Base-by-base conservation (phyloP, 1,140 invertebrate genomes). In the Drosophila bifasciata region DNA sequence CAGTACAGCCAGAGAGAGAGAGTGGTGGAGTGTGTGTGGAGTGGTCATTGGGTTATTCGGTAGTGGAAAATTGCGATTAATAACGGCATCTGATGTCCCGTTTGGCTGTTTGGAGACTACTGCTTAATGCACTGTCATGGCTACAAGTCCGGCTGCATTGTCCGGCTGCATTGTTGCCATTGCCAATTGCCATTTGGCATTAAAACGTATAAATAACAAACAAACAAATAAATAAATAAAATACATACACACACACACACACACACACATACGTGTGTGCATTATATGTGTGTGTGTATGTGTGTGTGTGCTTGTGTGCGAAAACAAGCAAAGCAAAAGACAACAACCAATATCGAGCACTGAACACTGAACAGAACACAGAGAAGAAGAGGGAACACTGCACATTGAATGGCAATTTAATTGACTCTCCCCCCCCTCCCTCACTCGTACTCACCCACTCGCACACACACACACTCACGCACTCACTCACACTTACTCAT, bases 201-300 rank as follows among this genome's bases (percentile, higher is more conserved):
- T 85, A 72, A 79, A 67, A 78, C 60, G 67, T 80, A 76, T 85
- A 80, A 86, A 85, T 80, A 86, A 61, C 77, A 86, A 49, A 59
- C 48, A 75, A 75, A 75, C 50, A 75, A 73, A 64, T 52, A 71
- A 72, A 71, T 63, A 50, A 63, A 73, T 46, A 70, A 76, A 40
- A 62, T 39, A 69, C 25, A 69, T 56, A 41, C 16, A 48, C 68
- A 69, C 62, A 62, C 62, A 64, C 25, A 28, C 25, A 8, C 25
- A 8, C 58, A 70, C 63, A 70, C 69, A 59, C 39, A 53, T 16
- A 25, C 21, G 58, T 62, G 49, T 67, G 53, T 61, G 61, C n/a
- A n/a, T n/a, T 52, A 52, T 46, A 66, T 72, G 28, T 63, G 57
- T 52, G n/a, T n/a, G n/a, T 2, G 2, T 19, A 3, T 19, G 19